Base-by-base conservation (phyloP, 1,140 invertebrate genomes). In the Cataglyphis hispanica region DNA sequence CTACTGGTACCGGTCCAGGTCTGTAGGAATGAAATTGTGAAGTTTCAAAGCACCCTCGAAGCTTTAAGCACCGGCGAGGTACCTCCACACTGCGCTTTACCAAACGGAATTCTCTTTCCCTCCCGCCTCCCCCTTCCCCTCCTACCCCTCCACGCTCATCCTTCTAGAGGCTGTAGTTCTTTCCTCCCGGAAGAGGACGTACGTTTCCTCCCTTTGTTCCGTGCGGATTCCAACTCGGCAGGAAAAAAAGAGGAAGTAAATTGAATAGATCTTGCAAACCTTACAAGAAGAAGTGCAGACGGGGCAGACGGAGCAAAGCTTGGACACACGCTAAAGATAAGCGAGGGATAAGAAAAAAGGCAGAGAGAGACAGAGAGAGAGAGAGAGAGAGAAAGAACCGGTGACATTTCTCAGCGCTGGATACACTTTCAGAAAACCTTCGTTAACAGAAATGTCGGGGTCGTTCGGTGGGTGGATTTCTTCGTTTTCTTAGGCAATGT, bases 11-110 rank as follows among this genome's bases (percentile, higher is more conserved):
- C 88, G 76, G 87, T 89, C 87, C 88, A 89, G 85, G 88, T 86
- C 76, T 81, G 81, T 84, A 91, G 89, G 88, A 91, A 93, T 91
- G 91, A 92, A 93, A 91, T 91, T 92, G 90, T 80, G 86, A 92
- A 92, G 91, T 93, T 92, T 90, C 90, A 91, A 93, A 93, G 91
- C 89, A 91, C 88, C 88, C 86, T 91, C 89, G 72, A 77, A 91
- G 89, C 90, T 92, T 91, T 91, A 91, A 92, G 90, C 88, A 91
- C 90, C 89, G 88, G 86, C 85, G 86, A 90, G 88, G 90, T 83
- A 50, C 86, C 89, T 87, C 80, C 83, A 76, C 77, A 86, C 27
- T 90, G 72, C 66, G 70, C 86, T 90, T 86, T 77, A 64, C 76
- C 72, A 40, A 74, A 76, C 72, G 86, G 81, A 81, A 84, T 81